These are phyloP conservation scores for Drosophila ambigua DNA, from an alignment of 1,140 invertebrate species.

Conservation along the genomic window DNA sequence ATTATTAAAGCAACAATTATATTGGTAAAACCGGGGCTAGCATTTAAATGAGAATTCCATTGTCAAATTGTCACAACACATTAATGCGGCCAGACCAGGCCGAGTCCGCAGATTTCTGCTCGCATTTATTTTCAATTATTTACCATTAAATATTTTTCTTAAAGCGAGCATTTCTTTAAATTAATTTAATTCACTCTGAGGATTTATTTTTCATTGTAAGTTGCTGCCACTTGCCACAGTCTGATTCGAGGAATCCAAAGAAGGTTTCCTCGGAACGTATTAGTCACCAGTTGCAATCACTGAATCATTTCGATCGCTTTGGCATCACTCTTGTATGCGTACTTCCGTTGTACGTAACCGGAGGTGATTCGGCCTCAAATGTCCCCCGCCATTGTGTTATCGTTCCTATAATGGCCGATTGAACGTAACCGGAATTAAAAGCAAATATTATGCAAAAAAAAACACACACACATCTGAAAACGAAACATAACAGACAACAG, in stretches of 20 bases:
- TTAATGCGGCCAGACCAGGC: conserved; percentile 30
- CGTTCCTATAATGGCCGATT: conserved; percentile 55
- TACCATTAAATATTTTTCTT: conserved; percentile 17
- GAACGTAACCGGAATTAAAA: conserved; percentile 72
- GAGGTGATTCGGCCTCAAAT: not conserved
- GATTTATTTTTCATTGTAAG: not conserved
- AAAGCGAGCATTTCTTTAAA: not conserved
- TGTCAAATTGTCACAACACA: conserved; percentile 36
- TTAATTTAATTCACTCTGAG: too few relatives aligned
- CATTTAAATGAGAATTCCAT: conserved; percentile 61
- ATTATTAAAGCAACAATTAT: conserved; percentile 53
- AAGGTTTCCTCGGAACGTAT: too few relatives aligned
- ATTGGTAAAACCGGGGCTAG: conserved; percentile 28
- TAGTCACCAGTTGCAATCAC: not conserved
- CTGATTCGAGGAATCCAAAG: too few relatives aligned
- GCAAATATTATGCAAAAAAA: conserved; percentile 62
- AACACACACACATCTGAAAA: conserved; percentile 22
- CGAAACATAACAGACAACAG: conserved; percentile 17
- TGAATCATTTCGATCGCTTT: not conserved
- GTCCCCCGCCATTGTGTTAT: conserved; percentile 29
- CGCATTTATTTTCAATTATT: conserved; percentile 37
- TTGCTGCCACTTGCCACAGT: too few relatives aligned
- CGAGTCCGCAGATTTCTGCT: conserved; percentile 47
- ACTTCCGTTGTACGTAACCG: not conserved
- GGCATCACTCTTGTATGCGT: not conserved